Evolutionary conservation across 2,888 invertebrate genomes (phyloP), one percentile per base, ranked within the genome.

Genomic region (Melinopterus prodromus): DNA sequence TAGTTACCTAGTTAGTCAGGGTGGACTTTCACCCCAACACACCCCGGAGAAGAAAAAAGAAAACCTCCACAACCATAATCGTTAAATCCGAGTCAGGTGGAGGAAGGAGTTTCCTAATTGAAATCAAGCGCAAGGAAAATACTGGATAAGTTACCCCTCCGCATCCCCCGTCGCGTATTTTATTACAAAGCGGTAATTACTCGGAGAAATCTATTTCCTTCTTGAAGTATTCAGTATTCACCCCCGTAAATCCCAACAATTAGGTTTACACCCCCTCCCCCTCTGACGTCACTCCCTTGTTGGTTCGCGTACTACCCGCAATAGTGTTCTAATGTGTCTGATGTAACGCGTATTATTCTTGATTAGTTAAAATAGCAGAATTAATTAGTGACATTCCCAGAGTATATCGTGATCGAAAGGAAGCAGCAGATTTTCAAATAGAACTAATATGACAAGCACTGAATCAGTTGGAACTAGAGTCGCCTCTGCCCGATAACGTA

Each of bases 261-360:
- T 74, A 74, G 36, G 35, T 74, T 74, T 74, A 26, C 9, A 16
- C 26, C 74, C 12, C 71, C 26, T 71, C 71, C 35, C 26, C 14
- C 26, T 26, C n/a, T 74, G n/a, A 12, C 74, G 37, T 36, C 35
- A 71, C 77, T 71, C 77, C 69, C 69, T 79, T 79, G 77, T 69
- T 69, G 70, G 70, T 72, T 80, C 74, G 74, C 53, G 53, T 9
- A 12, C 53, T 9, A 12, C 53, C 5, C 53, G 35, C 3, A 74
- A 37, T 77, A 15, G 9, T 70, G 16, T 26, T 70, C 38, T 69
- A n/a, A n/a, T n/a, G n/a, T n/a, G n/a, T n/a, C n/a, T n/a, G n/a
- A n/a, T n/a, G n/a, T n/a, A n/a, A n/a, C n/a, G n/a, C n/a, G n/a
- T n/a, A n/a, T n/a, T n/a, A n/a, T n/a, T n/a, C n/a, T n/a, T n/a